phyloP scores from a whole-genome alignment of 2,888 invertebrate species.

The Watsonalla binaria region DNA sequence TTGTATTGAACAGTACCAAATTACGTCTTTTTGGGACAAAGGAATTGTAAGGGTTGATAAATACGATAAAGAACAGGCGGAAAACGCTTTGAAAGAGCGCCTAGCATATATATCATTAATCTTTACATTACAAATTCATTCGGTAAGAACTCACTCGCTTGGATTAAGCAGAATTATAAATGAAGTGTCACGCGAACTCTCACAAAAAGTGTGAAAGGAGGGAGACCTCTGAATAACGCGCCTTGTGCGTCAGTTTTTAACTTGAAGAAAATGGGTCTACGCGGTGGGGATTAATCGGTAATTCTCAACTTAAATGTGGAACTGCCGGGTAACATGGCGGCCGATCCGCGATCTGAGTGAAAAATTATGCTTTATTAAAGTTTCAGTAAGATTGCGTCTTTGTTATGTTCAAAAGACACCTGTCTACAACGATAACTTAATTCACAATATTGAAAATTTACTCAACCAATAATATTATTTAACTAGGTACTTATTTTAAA shows the following conservation, averaged over 20 bases:
- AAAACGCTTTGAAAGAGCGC: slow-evolving; percentile 50
- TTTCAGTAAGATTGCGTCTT: slow-evolving; percentile 12
- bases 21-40: slow-evolving; percentile 19
- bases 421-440: too few relatives aligned
- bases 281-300: slow-evolving; percentile 46
- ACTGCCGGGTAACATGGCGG: slow-evolving; percentile 17
- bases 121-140: slow-evolving; percentile 76
- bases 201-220: slow-evolving; percentile 66
- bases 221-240: slow-evolving; percentile 52
- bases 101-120: slow-evolving; percentile 66
- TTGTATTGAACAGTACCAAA: too few relatives aligned
- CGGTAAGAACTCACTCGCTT: slow-evolving; percentile 73
- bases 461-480: too few relatives aligned
- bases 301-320: slow-evolving; percentile 41
- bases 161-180: slow-evolving; percentile 76
- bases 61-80: slow-evolving; percentile 49
- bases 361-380: slow-evolving; percentile 8
- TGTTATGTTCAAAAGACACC: too few relatives aligned
- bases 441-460: too few relatives aligned
- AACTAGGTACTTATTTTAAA: too few relatives aligned
- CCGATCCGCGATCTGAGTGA: too few relatives aligned
- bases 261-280: slow-evolving; percentile 49
- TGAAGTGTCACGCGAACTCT: slow-evolving; percentile 68
- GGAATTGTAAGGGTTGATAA: slow-evolving; percentile 39
- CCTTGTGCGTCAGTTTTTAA: slow-evolving; percentile 59